Evolutionary conservation across 2,888 invertebrate species (phyloP), one percentile per base, ranked within the genome.

Genomic region (Hirtodrosophila duncani): DNA sequence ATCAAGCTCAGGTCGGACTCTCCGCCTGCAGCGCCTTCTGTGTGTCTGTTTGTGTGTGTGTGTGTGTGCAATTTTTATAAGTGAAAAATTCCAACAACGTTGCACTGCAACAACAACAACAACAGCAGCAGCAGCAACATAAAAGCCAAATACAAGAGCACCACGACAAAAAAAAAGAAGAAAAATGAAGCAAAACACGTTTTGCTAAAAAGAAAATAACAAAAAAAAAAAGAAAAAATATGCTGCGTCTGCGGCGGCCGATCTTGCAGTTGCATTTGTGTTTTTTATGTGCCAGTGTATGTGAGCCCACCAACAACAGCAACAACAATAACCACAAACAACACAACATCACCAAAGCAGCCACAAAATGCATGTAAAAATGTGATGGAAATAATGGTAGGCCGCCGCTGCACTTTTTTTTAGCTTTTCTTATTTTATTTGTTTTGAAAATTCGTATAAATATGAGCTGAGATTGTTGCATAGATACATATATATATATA

Each of bases 51-150:
- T 24, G 37, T 44, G 39, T 11, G 24, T 37, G 27, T 41, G 13
- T 27, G 13, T 36, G 29, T 44, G 42, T 45, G 23, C 26, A 60
- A 71, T 60, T 80, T 61, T 80, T 78, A 77, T 80, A 64, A 78
- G 79, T 81, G 70, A 81, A 81, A 74, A 74, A 74, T 81, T 74
- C 74, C 74, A 74, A 61, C 79, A 74, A 78, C 81, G 79, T 69
- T 81, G 70, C 63, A 58, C 48, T 49, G 55, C 68, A 43, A 46
- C 61, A 52, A 44, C 37, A 17, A 14, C 43, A 18, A n/a, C 33
- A 26, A 38, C 59, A 51, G 52, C 55, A 53, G 60, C 71, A 51
- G 43, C 58, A 56, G 53, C 33, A 41, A 46, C 39, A 37, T 23
- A 11, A 37, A 61, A 52, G 55, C 42, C 34, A 60, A 48, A 64